Evolutionary conservation across 2,888 invertebrate genomes (phyloP).

Genomic region (Ganaspis brasiliensis): DNA sequence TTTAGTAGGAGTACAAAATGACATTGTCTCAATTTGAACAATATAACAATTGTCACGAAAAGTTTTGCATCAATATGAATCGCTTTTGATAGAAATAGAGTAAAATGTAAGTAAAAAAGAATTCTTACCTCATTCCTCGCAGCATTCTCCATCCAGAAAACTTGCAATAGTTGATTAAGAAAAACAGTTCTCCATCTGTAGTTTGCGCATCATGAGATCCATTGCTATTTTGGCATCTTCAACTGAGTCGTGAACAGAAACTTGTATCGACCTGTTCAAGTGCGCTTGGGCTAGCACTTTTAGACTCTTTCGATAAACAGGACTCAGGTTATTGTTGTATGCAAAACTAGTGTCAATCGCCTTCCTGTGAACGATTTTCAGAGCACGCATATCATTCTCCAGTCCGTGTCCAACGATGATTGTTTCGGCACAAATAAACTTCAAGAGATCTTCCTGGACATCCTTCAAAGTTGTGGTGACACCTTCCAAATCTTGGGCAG

Average conservation of each 20-base stretch:
- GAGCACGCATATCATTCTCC: constrained; percentile 94
- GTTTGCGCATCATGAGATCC: constrained; percentile 88
- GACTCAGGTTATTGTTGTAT: constrained; percentile 93
- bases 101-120: neutral
- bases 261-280: constrained; percentile 92
- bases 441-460: constrained; percentile 93
- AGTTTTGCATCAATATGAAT: too few relatives aligned
- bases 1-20: too few relatives aligned
- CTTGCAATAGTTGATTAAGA: neutral
- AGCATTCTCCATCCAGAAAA: neutral
- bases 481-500: constrained; percentile 83
- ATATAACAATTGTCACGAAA: too few relatives aligned
- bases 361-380: constrained; percentile 91
- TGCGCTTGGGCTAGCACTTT: constrained; percentile 88
- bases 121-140: constrained; percentile 25
- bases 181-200: constrained; percentile 60
- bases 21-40: too few relatives aligned
- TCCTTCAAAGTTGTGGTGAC: constrained; percentile 87
- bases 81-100: too few relatives aligned
- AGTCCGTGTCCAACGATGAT: constrained; percentile 97
- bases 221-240: constrained; percentile 96
- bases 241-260: constrained; percentile 90
- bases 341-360: constrained; percentile 95
- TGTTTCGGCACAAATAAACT: constrained; percentile 90
- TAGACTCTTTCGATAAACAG: constrained; percentile 91